Conservation (phyloP, 2,113 vertebrate species). For the Mirounga angustirostris region DNA sequence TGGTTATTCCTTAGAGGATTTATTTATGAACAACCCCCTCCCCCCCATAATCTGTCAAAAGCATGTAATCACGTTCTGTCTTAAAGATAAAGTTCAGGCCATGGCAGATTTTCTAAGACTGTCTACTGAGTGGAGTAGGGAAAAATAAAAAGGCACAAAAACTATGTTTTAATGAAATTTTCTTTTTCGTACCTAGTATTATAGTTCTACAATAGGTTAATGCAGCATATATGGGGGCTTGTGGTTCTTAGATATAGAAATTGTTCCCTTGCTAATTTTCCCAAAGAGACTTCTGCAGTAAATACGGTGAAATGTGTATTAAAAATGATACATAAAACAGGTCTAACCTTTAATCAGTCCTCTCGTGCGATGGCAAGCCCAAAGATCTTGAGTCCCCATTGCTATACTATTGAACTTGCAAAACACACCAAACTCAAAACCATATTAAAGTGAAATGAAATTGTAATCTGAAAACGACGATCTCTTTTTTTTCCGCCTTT, state of each 20-base stretch:
- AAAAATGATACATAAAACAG: constrained; percentile 50
- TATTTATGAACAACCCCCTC: background rate
- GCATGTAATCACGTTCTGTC: background rate
- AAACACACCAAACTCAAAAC: constrained; percentile 3
- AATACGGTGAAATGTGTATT: constrained; percentile 30
- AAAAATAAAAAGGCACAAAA: background rate
- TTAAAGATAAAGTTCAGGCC: background rate
- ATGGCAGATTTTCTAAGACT: background rate
- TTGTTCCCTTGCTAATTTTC: constrained; percentile 48
- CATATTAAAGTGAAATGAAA: constrained; percentile 31
- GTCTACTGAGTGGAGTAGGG: background rate
- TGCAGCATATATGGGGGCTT: background rate
- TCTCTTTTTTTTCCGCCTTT: background rate
- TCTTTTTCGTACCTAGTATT: background rate
- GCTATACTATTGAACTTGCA: background rate
- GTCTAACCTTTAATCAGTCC: background rate
- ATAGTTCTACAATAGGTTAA: background rate
- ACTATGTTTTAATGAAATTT: background rate
- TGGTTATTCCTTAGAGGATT: background rate
- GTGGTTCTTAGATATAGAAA: constrained; percentile 57
- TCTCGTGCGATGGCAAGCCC: background rate
- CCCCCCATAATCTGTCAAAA: background rate
- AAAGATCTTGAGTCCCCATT: background rate
- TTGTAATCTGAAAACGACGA: background rate
- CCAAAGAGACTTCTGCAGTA: constrained; percentile 51